phyloP scores from a whole-genome alignment of 2,888 invertebrate species.

The Serrognathus titanus region DNA sequence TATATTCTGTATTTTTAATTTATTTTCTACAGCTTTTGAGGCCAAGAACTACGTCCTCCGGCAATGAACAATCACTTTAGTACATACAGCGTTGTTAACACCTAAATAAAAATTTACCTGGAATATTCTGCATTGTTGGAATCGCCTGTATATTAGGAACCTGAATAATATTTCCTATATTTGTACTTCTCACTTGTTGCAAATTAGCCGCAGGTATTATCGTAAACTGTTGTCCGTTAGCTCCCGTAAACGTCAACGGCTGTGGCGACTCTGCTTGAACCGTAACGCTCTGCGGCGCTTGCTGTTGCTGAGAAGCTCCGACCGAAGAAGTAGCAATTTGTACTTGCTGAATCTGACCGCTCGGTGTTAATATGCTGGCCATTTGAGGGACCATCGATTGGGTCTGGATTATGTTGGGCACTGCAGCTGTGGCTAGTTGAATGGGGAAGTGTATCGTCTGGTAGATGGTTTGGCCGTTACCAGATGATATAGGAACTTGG shows the following conservation, averaged over 20 bases:
- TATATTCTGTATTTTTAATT: too few relatives aligned
- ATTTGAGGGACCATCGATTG: slow-evolving; percentile 68
- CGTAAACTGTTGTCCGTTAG: slow-evolving; percentile 77
- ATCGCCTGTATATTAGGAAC: slow-evolving; percentile 63
- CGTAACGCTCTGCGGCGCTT: slow-evolving; percentile 44
- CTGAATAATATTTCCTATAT: slow-evolving; percentile 49
- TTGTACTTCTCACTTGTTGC: slow-evolving; percentile 43
- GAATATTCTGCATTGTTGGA: slow-evolving; percentile 66
- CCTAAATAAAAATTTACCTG: slow-evolving; percentile 36
- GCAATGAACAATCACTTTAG: background rate
- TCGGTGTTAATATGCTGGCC: slow-evolving; percentile 82
- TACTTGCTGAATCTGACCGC: slow-evolving; percentile 85
- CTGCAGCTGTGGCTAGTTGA: slow-evolving; percentile 67
- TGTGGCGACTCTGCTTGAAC: slow-evolving; percentile 51
- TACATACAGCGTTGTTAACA: background rate
- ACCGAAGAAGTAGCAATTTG: slow-evolving; percentile 66
- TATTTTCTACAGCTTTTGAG: too few relatives aligned
- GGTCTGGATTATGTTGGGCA: slow-evolving; percentile 57
- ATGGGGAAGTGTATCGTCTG: slow-evolving; percentile 94
- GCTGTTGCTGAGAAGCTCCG: slow-evolving; percentile 37
- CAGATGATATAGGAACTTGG: slow-evolving; percentile 82
- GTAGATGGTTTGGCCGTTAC: slow-evolving; percentile 88
- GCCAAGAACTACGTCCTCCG: too few relatives aligned
- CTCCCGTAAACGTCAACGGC: slow-evolving; percentile 69
- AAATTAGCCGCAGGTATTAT: slow-evolving; percentile 70